phyloP scores from a whole-genome alignment of 2,888 invertebrate species.

The Chalcosyrphus nemorum region DNA sequence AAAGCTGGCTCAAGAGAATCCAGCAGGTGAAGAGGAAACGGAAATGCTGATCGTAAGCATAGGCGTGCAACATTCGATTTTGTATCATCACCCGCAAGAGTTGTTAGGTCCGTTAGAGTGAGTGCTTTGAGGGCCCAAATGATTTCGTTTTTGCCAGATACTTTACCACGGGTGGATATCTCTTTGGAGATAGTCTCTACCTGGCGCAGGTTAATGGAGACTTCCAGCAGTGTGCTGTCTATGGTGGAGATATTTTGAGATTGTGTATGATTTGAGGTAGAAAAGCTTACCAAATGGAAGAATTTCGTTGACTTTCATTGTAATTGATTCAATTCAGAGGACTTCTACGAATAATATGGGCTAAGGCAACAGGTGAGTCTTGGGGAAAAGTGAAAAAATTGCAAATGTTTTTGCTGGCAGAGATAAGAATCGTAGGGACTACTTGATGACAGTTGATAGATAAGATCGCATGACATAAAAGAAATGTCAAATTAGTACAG shows the following conservation, averaged over 20 bases:
- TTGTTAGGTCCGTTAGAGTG: conserved; percentile 95
- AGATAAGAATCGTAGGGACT: neutral
- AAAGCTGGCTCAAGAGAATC: conserved; percentile 75
- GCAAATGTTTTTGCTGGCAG: neutral
- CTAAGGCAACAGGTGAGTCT: too few relatives aligned
- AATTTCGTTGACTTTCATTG: conserved; percentile 76
- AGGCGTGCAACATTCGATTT: conserved; percentile 89
- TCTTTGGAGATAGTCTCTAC: conserved; percentile 84
- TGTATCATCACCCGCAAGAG: conserved; percentile 92
- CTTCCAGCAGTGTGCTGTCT: conserved; percentile 76
- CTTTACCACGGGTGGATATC: conserved; percentile 79
- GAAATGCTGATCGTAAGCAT: conserved; percentile 86
- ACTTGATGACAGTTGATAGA: conserved; percentile 8
- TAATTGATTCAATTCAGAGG: neutral
- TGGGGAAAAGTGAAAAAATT: neutral
- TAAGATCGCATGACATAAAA: conserved; percentile 31
- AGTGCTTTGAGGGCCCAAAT: conserved; percentile 92
- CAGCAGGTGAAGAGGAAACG: conserved; percentile 79
- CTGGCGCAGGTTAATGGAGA: conserved; percentile 84
- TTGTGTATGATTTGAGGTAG: too few relatives aligned
- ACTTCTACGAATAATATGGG: neutral
- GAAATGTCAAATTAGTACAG: conserved; percentile 23
- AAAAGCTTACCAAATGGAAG: conserved; percentile 78
- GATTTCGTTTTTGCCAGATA: conserved; percentile 83
- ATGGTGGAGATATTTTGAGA: too few relatives aligned